Evolutionary conservation across 1,140 invertebrate species (phyloP).

Genomic region (Solenopsis fugax): DNA sequence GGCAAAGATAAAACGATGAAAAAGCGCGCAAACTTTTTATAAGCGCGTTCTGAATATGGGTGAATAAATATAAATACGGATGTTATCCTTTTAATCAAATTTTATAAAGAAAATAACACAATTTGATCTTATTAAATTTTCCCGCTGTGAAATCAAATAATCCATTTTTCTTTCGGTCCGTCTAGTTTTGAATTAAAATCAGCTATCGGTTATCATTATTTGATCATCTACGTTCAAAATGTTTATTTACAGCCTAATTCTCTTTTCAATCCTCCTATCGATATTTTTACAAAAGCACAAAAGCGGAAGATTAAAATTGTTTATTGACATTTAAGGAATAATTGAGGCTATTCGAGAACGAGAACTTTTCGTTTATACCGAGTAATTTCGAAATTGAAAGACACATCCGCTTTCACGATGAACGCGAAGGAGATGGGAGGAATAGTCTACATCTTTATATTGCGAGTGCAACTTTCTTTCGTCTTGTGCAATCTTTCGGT

Average conservation of each 20-base stretch:
- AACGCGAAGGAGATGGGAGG: neutral
- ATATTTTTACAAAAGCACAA: neutral
- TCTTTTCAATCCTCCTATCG: neutral
- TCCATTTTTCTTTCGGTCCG: neutral
- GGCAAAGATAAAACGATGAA: no score
- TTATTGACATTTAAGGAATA: neutral
- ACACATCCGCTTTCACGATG: conserved; percentile 10
- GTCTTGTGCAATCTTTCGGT: conserved; percentile 4
- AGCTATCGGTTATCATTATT: neutral
- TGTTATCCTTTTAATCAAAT: neutral
- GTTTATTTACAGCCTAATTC: neutral
- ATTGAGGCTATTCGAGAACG: neutral
- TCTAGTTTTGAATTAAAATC: neutral
- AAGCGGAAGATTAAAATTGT: neutral
- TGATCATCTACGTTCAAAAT: neutral
- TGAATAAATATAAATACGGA: no score
- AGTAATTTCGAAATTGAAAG: conserved; percentile 57
- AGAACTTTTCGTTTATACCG: neutral
- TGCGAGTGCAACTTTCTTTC: neutral
- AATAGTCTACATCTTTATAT: conserved; percentile 7
- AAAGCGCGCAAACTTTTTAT: no score
- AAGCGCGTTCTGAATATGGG: no score
- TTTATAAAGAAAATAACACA: neutral
- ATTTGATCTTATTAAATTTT: conserved; percentile 1
- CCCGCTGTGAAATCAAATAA: neutral